Base-by-base conservation (phyloP, 2,797 vertebrate species). In the Lycodopsis pacificus region DNA sequence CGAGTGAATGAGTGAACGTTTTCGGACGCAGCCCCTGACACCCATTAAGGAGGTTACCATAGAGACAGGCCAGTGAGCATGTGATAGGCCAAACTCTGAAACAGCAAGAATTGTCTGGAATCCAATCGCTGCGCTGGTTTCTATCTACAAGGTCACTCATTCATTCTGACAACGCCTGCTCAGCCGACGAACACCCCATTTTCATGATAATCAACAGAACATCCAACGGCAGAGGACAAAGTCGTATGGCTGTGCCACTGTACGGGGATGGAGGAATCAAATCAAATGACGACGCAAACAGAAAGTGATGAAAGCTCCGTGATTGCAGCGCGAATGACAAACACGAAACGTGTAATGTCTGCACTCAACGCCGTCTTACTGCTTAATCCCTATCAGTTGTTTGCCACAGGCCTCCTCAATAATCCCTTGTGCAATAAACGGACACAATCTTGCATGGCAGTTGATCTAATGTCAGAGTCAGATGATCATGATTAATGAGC, bases 1-100 rank as follows among this genome's bases (percentile, higher is more conserved):
- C 56, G 58, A 73, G 80, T 73, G 75, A 87, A 77, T 75, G 76
- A 73, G 77, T 76, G 79, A 87, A 79, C 15, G 63, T 86, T 91
- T 90, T 91, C 72, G 87, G 91, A 90, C 83, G 32, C 82, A 90
- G 85, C 83, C 89, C 88, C 88, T 90, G 88, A 93, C 90, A 89
- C 91, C 92, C 91, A 92, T 95, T 91, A 94, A 84, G 90, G 88
- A 93, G 91, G 95, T 95, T 95, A 95, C 94, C 95, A 95, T 95
- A 95, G 94, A 95, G 94, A 95, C 94, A 94, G 92, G 90, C 93
- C 91, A 93, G 93, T 73, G 82, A 94, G 93, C 87, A 79, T 89
- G 90, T 94, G 92, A 92, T 91, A 93, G 93, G 94, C 91, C 94
- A 83, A 92, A 92, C 89, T 94, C 92, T 88, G 89, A 92, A 91